Evolutionary conservation across 1,140 invertebrate species (phyloP).

Genomic region (Atta texana): DNA sequence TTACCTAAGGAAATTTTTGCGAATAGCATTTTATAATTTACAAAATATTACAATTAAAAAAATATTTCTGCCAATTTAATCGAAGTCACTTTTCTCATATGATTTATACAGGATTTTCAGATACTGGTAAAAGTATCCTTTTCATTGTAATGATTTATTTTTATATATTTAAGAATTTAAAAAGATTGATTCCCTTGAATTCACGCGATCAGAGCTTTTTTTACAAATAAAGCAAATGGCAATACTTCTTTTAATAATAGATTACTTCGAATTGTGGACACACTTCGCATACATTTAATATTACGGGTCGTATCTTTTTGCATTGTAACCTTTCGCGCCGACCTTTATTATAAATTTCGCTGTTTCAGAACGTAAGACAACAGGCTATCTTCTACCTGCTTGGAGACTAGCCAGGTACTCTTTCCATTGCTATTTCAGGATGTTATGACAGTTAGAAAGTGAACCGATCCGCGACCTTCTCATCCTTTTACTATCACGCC

Average conservation of each 20-base stretch:
- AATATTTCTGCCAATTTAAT: too few relatives aligned
- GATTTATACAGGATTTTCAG: too few relatives aligned
- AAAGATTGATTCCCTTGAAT: neutral
- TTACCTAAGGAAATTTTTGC: too few relatives aligned
- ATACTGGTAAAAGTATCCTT: too few relatives aligned
- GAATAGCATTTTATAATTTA: too few relatives aligned
- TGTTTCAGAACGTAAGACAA: conserved; percentile 38
- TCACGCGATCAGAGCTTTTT: neutral
- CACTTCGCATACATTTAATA: neutral
- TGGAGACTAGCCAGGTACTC: neutral
- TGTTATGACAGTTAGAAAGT: conserved; percentile 68
- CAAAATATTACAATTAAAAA: too few relatives aligned
- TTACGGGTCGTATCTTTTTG: conserved; percentile 20
- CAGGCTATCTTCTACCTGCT: conserved; percentile 16
- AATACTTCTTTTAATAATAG: neutral
- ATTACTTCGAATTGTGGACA: neutral
- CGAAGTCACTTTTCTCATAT: too few relatives aligned
- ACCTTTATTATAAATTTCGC: conserved; percentile 33
- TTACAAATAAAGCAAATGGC: neutral
- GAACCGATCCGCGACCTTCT: conserved; percentile 65
- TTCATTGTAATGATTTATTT: neutral
- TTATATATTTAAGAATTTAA: neutral
- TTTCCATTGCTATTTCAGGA: conserved; percentile 37
- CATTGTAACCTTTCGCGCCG: conserved; percentile 9
- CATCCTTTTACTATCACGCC: conserved; percentile 59